Base-by-base conservation (phyloP, 1,140 invertebrate species). In the Apis mellifera region DNA sequence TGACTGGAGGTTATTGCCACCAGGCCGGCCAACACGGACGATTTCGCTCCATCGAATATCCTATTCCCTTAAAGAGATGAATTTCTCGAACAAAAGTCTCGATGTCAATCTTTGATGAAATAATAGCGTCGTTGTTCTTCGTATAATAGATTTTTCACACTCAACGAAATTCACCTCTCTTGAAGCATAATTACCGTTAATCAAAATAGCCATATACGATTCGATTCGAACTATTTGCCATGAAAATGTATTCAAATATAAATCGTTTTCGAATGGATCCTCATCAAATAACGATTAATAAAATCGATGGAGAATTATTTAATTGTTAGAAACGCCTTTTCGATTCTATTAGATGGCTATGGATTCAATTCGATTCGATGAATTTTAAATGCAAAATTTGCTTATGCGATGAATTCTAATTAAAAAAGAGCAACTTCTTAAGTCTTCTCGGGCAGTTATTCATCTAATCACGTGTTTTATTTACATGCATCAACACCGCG, bases 1-100 rank as follows among this genome's bases (percentile, higher is more conserved):
- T 89, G 86, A 64, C 82, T 78, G 82, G 85, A 92, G 90, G 87
- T 92, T 92, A 89, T 92, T 92, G 90, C 90, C 91, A 92, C 90
- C 84, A 75, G 84, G 83, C 87, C 87, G 89, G 72, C 66, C 86
- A 81, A 86, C 87, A 90, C 90, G 90, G 84, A 91, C 89, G 87
- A 91, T 88, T 89, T 83, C 80, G 80, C 62, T 89, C 80, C 88
- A 89, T 90, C 82, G 82, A 75, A 78, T 26, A 26, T 26, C n/a
- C 26, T 62, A 12, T 26, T 62, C 1, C 42, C 15, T 59, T 57
- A 11, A 8, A 19, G 15, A 13, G n/a, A 62, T 26, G 62, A 71
- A 79, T 48, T 17, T 70, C 32, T 19, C 54, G 13, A 48, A 26
- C 21, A 48, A 32, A 23, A 66, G 32, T 42, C 32, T 8, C 23